phyloP scores from a whole-genome alignment of 2,113 vertebrate species.

The Petrocephalus zakoni region DNA sequence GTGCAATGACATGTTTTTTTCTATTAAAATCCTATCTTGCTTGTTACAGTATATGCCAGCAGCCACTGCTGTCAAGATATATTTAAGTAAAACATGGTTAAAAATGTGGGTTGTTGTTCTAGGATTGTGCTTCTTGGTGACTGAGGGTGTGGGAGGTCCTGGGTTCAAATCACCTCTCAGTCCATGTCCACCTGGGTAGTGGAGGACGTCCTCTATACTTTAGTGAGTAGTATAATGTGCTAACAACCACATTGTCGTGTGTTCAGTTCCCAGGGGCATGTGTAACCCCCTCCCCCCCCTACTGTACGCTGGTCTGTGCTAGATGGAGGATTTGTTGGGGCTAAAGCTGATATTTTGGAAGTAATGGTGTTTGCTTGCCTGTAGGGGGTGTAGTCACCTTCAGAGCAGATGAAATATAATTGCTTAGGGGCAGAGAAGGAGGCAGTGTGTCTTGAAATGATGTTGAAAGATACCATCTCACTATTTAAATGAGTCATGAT shows the following conservation, averaged over 20 bases:
- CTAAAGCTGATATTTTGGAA: not conserved
- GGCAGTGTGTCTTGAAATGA: not conserved
- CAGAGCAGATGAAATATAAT: not conserved
- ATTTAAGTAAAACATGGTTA: not conserved
- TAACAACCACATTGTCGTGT: not conserved
- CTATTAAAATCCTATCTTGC: not conserved
- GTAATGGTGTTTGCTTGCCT: not conserved
- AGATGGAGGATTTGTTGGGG: not conserved
- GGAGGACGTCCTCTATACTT: not conserved
- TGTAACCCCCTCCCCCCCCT: not conserved
- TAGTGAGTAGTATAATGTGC: not conserved
- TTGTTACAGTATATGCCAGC: conserved; percentile 5
- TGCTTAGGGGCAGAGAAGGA: not conserved
- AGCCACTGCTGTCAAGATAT: not conserved
- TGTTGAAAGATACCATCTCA: not conserved
- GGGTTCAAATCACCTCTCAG: not conserved
- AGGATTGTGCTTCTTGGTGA: not conserved
- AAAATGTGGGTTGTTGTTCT: not conserved
- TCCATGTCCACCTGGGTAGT: not conserved
- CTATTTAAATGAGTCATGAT: not conserved
- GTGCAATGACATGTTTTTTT: not conserved
- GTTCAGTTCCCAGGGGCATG: not conserved
- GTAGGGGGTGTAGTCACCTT: no score
- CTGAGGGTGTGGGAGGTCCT: not conserved
- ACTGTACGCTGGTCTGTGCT: not conserved